phyloP scores from a whole-genome alignment of 2,797 vertebrate species.

The Siniperca scherzeri region DNA sequence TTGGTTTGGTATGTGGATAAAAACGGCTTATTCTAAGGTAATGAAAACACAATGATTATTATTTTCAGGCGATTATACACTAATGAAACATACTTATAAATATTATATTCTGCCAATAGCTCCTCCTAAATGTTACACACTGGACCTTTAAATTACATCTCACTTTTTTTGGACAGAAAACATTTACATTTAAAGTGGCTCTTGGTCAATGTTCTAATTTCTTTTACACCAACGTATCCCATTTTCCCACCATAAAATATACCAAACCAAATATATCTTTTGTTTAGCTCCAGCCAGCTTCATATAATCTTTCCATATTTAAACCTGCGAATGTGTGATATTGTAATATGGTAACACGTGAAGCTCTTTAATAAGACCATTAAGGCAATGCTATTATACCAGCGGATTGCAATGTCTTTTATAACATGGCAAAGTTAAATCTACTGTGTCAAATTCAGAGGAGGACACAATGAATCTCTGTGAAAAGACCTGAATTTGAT shows the following conservation, averaged over 20 bases:
- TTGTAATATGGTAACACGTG: slow-evolving; percentile 32
- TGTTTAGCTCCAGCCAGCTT: not conserved
- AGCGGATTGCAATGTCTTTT: slow-evolving; percentile 58
- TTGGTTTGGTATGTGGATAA: too few species aligned
- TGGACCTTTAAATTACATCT: not conserved
- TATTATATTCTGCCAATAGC: too few species aligned
- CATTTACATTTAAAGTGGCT: not conserved
- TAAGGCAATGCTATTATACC: slow-evolving; percentile 69
- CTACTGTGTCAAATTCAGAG: slow-evolving; percentile 74
- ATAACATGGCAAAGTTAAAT: slow-evolving; percentile 76
- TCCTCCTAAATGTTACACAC: too few species aligned
- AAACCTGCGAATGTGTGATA: slow-evolving; percentile 15
- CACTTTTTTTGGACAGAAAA: not conserved
- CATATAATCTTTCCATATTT: not conserved
- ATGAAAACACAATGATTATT: too few species aligned
- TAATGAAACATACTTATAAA: too few species aligned
- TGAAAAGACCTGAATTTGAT: slow-evolving; percentile 59
- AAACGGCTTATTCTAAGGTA: too few species aligned
- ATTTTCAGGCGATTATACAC: too few species aligned
- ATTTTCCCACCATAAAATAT: slow-evolving; percentile 9
- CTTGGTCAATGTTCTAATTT: not conserved
- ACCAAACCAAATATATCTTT: not conserved
- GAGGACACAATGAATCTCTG: slow-evolving; percentile 56
- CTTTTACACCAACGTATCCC: not conserved
- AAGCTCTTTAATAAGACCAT: slow-evolving; percentile 67